These are phyloP conservation scores for Drosophila burlai DNA, from an alignment of 1,140 invertebrate genomes.

Conservation along the genomic window DNA sequence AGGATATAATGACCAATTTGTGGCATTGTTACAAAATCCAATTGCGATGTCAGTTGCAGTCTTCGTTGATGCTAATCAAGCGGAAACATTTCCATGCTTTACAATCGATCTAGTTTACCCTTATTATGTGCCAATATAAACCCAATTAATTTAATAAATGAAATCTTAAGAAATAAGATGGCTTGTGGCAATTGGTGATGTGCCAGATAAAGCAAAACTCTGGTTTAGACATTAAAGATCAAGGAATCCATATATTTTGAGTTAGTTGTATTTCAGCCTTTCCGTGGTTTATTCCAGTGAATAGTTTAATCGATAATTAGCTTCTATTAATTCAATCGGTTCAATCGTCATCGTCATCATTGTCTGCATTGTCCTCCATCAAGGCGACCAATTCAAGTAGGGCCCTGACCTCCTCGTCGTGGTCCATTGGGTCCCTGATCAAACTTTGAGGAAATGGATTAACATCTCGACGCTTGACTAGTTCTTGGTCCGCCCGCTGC, in stretches of 20 bases:
- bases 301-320: background rate
- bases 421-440: background rate
- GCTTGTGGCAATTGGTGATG: background rate
- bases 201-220: background rate
- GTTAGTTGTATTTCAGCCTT: background rate
- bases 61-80: background rate
- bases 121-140: background rate
- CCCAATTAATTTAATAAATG: background rate
- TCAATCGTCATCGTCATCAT: constrained; percentile 2
- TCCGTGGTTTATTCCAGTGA: background rate
- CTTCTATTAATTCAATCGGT: background rate
- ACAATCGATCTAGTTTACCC: background rate
- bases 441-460: background rate
- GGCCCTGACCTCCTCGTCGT: background rate
- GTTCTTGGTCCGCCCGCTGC: constrained; percentile 12
- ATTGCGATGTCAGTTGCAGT: background rate
- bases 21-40: background rate
- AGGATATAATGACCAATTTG: background rate
- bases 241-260: background rate
- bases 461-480: background rate
- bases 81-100: background rate
- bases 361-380: background rate
- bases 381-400: background rate
- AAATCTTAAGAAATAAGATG: background rate
- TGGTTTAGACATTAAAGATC: background rate